These are phyloP conservation scores for Lingula anatina DNA, from an alignment of 2,888 invertebrate species.

Conservation along the genomic window DNA sequence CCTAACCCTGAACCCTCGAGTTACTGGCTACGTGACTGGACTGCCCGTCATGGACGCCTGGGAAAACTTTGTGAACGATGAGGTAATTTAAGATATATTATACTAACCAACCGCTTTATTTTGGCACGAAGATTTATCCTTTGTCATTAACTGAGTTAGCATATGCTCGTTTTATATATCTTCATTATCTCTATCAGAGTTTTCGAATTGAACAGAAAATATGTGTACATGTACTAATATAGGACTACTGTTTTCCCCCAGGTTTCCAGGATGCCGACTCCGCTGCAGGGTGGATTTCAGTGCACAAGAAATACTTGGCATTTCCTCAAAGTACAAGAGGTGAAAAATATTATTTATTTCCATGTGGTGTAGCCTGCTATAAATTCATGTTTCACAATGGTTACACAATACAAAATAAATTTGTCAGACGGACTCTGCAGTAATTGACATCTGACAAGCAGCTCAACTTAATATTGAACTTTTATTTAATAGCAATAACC, in stretches of 20 bases:
- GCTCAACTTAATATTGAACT: neutral
- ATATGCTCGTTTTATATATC: neutral
- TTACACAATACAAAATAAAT: too few relatives aligned
- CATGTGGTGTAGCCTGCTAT: neutral
- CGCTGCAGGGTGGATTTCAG: constrained; percentile 30
- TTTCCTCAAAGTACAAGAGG: constrained; percentile 36
- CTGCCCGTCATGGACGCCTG: constrained; percentile 26
- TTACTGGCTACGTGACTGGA: constrained; percentile 29
- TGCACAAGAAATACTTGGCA: constrained; percentile 29
- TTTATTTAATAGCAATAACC: neutral
- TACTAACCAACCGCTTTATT: neutral
- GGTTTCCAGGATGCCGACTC: constrained; percentile 22
- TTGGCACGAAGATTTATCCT: neutral
- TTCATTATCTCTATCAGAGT: too few relatives aligned
- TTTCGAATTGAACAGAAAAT: too few relatives aligned
- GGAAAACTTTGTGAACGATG: constrained; percentile 24
- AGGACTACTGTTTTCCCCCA: constrained; percentile 11
- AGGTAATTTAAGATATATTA: constrained; percentile 14
- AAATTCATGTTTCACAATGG: too few relatives aligned
- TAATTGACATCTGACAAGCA: neutral
- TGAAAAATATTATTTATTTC: constrained; percentile 6
- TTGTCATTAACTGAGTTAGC: neutral
- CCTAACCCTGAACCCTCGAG: constrained; percentile 24
- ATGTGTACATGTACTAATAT: neutral
- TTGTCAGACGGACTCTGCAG: neutral